Base-by-base conservation (phyloP, 2,888 invertebrate genomes). In the Scaptomyza parva region DNA sequence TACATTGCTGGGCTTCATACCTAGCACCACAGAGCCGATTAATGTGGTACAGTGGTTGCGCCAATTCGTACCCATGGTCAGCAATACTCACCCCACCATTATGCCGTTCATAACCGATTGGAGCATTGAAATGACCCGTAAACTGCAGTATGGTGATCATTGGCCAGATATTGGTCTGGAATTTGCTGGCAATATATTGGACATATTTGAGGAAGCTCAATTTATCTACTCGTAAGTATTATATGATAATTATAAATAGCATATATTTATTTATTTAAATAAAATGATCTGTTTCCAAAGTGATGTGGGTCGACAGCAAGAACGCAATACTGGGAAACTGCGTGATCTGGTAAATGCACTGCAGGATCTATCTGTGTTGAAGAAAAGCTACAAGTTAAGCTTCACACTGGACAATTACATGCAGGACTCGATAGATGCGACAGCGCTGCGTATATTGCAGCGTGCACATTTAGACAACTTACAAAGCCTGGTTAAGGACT, bases 141-240 rank as follows among this genome's bases (percentile, higher is more conserved):
- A 89, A 8, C 65, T 92, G 17, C 92, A 92, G 75, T 90, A 86
- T 48, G 88, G 89, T 4, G 85, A 89, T 11, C 86, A 89, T 72
- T 92, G 92, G 92, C 92, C 92, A 4, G 90, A 91, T 33, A 90
- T 92, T 67, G 92, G 92, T 1, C 64, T 92, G n/a, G 91, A 92
- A 64, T 92, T 92, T 69, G 78, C 88, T 0, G 89, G 89, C 2
- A 90, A 91, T 79, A 88, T 92, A 9, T 64, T 87, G 3, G 87
- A 88, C 22, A 91, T 92, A 14, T 92, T 90, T 52, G 89, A 90
- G 55, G 90, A 91, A 64, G 77, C 90, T 41, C 73, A 89, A 44
- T 91, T 91, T 59, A 80, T 91, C n/a, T 89, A 89, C 63, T 89
- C 90, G 88, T 91, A 70, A 80, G 89, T 82, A 24, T 14, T 18